Conservation (phyloP, 2,797 vertebrate genomes). For the Selene dorsalis region DNA sequence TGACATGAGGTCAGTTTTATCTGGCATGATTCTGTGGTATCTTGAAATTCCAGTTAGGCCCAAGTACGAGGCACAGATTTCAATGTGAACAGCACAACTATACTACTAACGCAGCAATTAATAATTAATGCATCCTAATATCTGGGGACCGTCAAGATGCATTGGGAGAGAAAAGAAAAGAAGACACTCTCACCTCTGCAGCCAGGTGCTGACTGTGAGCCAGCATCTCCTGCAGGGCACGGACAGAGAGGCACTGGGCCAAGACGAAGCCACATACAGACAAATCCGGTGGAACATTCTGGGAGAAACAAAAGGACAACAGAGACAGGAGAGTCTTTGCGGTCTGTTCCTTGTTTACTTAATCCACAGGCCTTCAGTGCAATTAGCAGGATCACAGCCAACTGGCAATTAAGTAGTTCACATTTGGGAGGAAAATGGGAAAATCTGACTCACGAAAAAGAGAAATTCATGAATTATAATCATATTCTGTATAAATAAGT, state of each 20-base stretch:
- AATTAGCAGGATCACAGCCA: not conserved
- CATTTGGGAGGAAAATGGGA: not conserved
- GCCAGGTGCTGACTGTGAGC: constrained; percentile 67
- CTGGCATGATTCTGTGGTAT: not conserved
- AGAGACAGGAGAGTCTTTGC: not conserved
- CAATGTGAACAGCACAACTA: not conserved
- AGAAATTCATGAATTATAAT: constrained; percentile 10
- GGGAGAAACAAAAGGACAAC: constrained; percentile 30
- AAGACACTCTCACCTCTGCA: constrained; percentile 65
- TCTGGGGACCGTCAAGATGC: not conserved
- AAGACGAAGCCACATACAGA: constrained; percentile 83
- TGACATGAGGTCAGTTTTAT: not conserved
- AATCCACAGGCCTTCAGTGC: not conserved
- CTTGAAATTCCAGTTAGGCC: not conserved
- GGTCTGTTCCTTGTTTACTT: constrained; percentile 3
- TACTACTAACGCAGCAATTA: not conserved
- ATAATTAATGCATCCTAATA: not conserved
- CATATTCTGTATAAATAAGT: not conserved
- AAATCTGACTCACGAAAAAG: not conserved
- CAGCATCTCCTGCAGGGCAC: constrained; percentile 85
- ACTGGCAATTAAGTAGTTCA: not conserved
- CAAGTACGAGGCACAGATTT: not conserved
- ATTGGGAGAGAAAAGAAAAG: not conserved
- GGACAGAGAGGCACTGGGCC: constrained; percentile 83
- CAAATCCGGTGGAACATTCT: constrained; percentile 86